A percentile compares a stretch with the other conserved stretches of the same genome.
Conservation (phyloP, 2,888 invertebrate genomes). For the Tolmerus cingulatus region DNA sequence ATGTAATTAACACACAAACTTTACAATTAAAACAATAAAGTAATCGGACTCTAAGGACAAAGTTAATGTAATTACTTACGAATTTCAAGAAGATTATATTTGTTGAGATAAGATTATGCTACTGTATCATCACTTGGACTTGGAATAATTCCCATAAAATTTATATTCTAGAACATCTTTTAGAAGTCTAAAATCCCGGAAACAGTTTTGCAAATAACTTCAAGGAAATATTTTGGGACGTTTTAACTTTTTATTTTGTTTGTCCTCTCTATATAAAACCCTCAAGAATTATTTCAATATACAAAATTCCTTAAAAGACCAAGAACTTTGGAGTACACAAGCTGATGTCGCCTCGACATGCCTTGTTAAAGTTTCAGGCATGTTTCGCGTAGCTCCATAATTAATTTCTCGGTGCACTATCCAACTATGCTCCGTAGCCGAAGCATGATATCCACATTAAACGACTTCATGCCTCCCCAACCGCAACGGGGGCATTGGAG, state of each 20-base stretch:
- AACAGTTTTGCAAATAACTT: background rate
- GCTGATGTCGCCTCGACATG: background rate
- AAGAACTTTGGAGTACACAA: background rate
- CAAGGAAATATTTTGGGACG: background rate
- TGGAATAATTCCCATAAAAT: background rate
- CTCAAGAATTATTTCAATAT: background rate
- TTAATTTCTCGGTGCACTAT: background rate
- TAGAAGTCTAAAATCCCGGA: background rate
- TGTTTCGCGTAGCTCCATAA: background rate
- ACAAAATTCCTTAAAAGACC: background rate
- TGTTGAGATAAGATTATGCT: background rate
- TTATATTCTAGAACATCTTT: background rate
- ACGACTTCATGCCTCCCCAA: background rate
- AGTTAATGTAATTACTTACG: background rate
- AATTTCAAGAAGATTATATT: background rate
- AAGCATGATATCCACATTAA: background rate
- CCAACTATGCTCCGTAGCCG: background rate
- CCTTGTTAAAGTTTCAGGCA: background rate
- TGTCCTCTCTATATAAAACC: background rate
- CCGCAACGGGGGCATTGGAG: background rate
- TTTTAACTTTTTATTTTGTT: background rate
- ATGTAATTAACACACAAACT: too few species aligned
- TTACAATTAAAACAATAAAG: background rate
- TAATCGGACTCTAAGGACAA: background rate
- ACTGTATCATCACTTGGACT: background rate